Evolutionary conservation across 2,797 vertebrate genomes (phyloP).

Genomic region (Xiphorhynchus erythropygius): DNA sequence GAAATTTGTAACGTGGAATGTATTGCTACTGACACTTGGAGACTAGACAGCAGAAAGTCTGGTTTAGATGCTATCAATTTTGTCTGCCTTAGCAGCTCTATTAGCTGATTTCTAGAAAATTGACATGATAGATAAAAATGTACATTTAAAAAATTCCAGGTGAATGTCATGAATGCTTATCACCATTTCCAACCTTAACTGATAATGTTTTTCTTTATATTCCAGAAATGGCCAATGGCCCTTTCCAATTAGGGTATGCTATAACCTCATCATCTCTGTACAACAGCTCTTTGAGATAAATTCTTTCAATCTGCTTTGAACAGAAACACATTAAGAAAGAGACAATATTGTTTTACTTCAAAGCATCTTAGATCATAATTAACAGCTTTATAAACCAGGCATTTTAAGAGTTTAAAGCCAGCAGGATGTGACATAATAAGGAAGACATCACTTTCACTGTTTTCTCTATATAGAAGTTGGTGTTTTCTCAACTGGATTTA

Average conservation of each 20-base stretch:
- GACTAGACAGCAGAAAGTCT: constrained; percentile 23
- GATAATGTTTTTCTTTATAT: constrained; percentile 30
- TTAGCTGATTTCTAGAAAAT: constrained; percentile 41
- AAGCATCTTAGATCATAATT: constrained; percentile 1
- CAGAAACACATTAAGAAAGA: not conserved
- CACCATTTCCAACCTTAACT: constrained; percentile 8
- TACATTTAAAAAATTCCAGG: constrained; percentile 6
- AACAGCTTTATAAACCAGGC: not conserved
- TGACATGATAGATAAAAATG: not conserved
- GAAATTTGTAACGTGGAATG: constrained; percentile 46
- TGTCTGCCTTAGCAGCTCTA: constrained; percentile 44
- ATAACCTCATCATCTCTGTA: not conserved
- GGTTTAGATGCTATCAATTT: constrained; percentile 16
- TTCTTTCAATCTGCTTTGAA: not conserved
- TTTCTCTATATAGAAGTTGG: not conserved
- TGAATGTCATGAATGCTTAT: constrained; percentile 2
- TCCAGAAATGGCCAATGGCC: not conserved
- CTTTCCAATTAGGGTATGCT: not conserved
- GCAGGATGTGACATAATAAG: not conserved
- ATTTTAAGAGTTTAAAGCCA: not conserved
- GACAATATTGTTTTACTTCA: not conserved
- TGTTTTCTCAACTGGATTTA: not conserved
- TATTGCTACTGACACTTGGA: constrained; percentile 64
- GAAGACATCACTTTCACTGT: not conserved
- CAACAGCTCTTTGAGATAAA: constrained; percentile 21